Conservation (phyloP, 2,797 vertebrate species). For the Hemitrygon akajei region DNA sequence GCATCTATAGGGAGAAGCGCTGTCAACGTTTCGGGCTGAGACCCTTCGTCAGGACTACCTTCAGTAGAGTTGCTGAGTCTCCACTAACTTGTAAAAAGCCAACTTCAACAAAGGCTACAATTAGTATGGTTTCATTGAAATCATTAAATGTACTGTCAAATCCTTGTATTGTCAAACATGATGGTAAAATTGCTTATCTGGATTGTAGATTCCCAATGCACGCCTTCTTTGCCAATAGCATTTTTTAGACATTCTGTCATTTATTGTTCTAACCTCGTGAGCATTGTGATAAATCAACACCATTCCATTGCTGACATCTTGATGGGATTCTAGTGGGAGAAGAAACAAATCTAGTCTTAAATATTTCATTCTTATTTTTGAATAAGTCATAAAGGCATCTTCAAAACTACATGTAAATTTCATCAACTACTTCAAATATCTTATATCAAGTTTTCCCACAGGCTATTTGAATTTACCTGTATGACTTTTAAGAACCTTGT, state of each 20-base stretch:
- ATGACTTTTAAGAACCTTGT: neutral
- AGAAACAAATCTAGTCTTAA: neutral
- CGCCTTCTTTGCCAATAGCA: neutral
- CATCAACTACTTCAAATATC: neutral
- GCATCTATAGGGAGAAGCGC: too few relatives aligned
- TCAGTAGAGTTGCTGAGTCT: neutral
- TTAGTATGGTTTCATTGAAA: too few relatives aligned
- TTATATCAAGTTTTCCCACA: neutral
- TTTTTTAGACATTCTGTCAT: neutral
- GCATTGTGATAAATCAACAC: neutral
- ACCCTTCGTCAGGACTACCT: too few relatives aligned
- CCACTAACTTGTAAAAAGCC: neutral
- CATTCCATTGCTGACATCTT: neutral
- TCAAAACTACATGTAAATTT: neutral
- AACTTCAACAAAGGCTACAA: neutral
- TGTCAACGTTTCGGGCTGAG: too few relatives aligned
- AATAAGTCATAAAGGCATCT: neutral
- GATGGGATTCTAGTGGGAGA: neutral
- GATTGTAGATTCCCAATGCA: neutral
- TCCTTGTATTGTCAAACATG: too few relatives aligned
- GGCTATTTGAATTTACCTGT: neutral
- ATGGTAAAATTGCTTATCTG: neutral
- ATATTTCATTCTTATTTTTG: neutral
- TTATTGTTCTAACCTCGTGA: neutral
- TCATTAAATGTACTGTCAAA: too few relatives aligned